Conservation (phyloP, 35 echinoderm and acorn worm species). For the Ophioderma brevispina region DNA sequence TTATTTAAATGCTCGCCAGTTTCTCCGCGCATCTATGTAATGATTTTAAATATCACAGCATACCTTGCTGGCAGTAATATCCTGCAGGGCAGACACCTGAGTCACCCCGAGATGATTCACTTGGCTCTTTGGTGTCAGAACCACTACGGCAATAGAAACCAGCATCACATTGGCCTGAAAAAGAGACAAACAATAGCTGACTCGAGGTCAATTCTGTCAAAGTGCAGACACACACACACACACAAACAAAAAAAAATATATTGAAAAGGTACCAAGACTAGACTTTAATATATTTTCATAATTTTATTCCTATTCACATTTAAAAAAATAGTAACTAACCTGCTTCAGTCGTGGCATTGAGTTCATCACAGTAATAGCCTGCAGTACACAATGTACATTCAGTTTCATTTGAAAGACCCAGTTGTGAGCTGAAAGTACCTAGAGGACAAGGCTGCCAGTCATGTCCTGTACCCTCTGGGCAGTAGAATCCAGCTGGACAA, state of each 20-base stretch:
- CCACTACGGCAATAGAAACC: constrained; percentile 86
- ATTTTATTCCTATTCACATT: no score
- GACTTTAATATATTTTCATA: neutral
- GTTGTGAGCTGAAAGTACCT: constrained; percentile 84
- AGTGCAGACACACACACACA: no score
- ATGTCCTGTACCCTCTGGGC: constrained; percentile 94
- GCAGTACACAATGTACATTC: constrained; percentile 83
- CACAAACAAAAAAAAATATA: no score
- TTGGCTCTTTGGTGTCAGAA: constrained; percentile 71
- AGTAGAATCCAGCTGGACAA: constrained; percentile 94
- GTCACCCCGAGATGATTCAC: constrained; percentile 70
- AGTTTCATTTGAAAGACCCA: constrained; percentile 85
- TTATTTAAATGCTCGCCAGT: no score
- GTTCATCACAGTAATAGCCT: constrained; percentile 79
- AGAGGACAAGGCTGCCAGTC: constrained; percentile 88
- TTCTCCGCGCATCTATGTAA: no score
- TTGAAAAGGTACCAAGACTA: neutral
- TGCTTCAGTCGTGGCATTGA: constrained; percentile 74
- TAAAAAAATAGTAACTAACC: no score
- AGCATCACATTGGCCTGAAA: constrained; percentile 68
- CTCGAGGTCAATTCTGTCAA: no score
- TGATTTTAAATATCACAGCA: no score
- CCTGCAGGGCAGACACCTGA: constrained; percentile 87
- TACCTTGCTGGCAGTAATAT: constrained; percentile 81
- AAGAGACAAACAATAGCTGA: neutral